Evolutionary conservation across 2,113 vertebrate species (phyloP), one percentile per base, ranked within the genome.

Genomic region (Tyto alba): DNA sequence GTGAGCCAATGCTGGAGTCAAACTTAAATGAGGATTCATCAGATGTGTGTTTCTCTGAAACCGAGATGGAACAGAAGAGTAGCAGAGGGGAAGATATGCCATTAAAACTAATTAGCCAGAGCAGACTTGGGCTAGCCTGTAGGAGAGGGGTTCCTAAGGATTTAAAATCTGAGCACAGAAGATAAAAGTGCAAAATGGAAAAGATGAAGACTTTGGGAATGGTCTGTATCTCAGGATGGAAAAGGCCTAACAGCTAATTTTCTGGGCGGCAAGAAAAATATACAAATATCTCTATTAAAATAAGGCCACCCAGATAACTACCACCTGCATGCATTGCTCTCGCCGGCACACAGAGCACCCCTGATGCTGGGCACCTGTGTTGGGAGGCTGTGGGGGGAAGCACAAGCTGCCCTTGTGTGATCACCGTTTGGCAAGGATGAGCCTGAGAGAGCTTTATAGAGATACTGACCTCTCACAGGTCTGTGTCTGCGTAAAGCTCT

Each of bases 311-410:
- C 4, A 1, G 52, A 14, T 27, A 77, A 41, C 16, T 36, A 14
- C 13, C 38, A 17, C 43, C 29, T 32, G 27, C 7, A 12, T 38
- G 15, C 5, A 1, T 43, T 3, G 10, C 56, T 40, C 21, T n/a
- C 22, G 12, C 4, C 1, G 2, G 25, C 0, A 0, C 3, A 1
- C 67, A 25, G 52, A 45, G 29, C 53, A 32, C 16, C 13, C 45
- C 32, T 21, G 29, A 9, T 27, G 40, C 62, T 7, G 30, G 7
- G 38, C 5, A 2, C 47, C 7, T 5, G 0, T 13, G 0, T 4
- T 22, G 8, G 60, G 40, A 63, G 16, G 73, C 18, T 29, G 64
- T 5, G 16, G 53, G 11, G 17, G 47, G 47, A 18, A 18, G n/a
- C 3, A 2, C 11, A 29, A 53, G 34, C 23, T n/a, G 45, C 40